Base-by-base conservation (phyloP, 2,888 invertebrate species). In the Drosophila affinis region DNA sequence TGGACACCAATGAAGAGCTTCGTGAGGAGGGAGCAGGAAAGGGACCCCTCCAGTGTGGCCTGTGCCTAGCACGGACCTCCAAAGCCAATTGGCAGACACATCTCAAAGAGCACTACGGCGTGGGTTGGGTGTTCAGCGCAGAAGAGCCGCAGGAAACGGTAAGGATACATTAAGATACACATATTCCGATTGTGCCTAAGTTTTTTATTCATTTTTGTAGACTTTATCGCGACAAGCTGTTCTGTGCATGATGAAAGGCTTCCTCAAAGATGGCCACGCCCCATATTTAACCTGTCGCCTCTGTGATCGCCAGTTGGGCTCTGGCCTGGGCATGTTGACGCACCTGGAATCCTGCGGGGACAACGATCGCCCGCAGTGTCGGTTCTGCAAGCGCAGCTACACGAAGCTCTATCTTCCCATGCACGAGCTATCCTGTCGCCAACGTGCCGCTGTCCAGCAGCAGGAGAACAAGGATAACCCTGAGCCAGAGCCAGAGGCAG, bases 341-440 rank as follows among this genome's bases (percentile, higher is more conserved):
- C 92, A 92, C 61, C 17, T 91, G 21, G 90, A 91, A 60, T 49
- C 58, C 4, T 92, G 92, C 67, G 90, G 90, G 9, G 75, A 77
- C 9, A 81, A 75, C 2, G 34, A 75, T 39, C 81, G 87, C 0
- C 18, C 87, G 0, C 44, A 63, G 4, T 92, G 92, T 63, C 79
- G 84, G 7, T 65, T 75, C 44, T 92, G 92, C 49, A 65, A 84
- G 0, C 65, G 56, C 7, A 62, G 62, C 3, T 91, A 90, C 48
- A 45, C 86, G 0, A 78, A 77, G 58, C 17, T 64, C 0, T 74
- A 86, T 0, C 53, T 82, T 0, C 0, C 39, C 0, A 3, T 3
- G 0, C 92, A 92, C 69, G 1, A 46, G 24, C 86, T 90, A 3
- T 17, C 34, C 3, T 91, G 91, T 65, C 1, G 27, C 3, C 72